phyloP scores from a whole-genome alignment of 2,888 invertebrate genomes.

The Conomelus anceps region DNA sequence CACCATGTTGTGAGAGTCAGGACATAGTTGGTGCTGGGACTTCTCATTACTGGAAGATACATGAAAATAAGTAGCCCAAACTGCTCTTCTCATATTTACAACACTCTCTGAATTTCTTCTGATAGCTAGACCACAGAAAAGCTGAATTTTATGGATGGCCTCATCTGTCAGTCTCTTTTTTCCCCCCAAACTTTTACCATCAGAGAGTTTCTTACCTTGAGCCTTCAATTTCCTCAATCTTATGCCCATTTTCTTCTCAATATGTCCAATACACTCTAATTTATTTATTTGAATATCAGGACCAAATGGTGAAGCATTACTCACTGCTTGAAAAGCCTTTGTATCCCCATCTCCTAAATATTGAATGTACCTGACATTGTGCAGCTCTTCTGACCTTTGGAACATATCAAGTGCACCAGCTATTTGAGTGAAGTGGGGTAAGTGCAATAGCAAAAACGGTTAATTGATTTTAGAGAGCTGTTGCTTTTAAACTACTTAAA shows the following conservation, averaged over 20 bases:
- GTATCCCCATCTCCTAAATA: background rate
- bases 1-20: too few relatives aligned
- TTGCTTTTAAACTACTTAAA: too few relatives aligned
- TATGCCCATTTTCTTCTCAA: background rate
- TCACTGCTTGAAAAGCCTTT: background rate
- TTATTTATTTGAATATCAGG: background rate
- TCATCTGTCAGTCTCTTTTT: background rate
- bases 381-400: too few relatives aligned
- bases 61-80: background rate
- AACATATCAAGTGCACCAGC: too few relatives aligned
- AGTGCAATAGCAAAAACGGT: too few relatives aligned
- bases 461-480: too few relatives aligned
- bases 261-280: background rate
- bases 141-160: background rate
- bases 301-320: background rate
- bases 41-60: background rate
- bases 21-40: background rate
- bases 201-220: background rate
- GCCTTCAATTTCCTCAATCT: background rate
- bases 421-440: too few relatives aligned
- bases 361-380: too few relatives aligned
- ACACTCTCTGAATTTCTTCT: background rate
- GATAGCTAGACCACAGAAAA: background rate
- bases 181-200: background rate
- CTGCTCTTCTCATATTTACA: background rate